These are phyloP conservation scores for Synanceia verrucosa DNA, from an alignment of 2,797 vertebrate genomes.

Conservation along the genomic window DNA sequence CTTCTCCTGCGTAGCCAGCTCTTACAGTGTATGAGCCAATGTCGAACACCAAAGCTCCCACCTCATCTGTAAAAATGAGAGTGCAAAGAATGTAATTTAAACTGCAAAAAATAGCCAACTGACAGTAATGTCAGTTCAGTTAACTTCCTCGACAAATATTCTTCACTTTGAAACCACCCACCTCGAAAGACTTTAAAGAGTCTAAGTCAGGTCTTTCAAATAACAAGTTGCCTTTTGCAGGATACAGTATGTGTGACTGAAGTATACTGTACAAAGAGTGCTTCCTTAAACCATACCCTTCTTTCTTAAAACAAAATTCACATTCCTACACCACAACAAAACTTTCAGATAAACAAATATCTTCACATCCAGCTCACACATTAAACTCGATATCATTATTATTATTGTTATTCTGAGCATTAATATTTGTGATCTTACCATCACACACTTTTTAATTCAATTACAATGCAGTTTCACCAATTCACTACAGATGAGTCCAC, in stretches of 20 bases:
- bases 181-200: background rate
- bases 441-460: too few relatives aligned
- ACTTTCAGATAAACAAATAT: background rate
- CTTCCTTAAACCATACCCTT: background rate
- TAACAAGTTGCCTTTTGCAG: background rate
- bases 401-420: background rate
- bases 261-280: too few relatives aligned
- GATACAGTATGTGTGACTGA: too few relatives aligned
- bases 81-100: background rate
- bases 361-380: background rate
- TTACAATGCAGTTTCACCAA: background rate
- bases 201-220: background rate
- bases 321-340: background rate
- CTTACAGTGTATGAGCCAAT: conserved; percentile 97
- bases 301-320: background rate
- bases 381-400: background rate
- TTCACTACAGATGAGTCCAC: background rate
- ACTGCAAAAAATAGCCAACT: background rate
- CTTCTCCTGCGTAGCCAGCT: conserved; percentile 98
- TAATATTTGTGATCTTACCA: background rate
- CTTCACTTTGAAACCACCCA: too few relatives aligned
- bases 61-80: conserved; percentile 89
- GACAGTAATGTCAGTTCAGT: background rate
- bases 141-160: background rate
- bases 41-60: conserved; percentile 98